These are phyloP conservation scores for Solea solea DNA, from an alignment of 2,113 vertebrate genomes.

Conservation along the genomic window DNA sequence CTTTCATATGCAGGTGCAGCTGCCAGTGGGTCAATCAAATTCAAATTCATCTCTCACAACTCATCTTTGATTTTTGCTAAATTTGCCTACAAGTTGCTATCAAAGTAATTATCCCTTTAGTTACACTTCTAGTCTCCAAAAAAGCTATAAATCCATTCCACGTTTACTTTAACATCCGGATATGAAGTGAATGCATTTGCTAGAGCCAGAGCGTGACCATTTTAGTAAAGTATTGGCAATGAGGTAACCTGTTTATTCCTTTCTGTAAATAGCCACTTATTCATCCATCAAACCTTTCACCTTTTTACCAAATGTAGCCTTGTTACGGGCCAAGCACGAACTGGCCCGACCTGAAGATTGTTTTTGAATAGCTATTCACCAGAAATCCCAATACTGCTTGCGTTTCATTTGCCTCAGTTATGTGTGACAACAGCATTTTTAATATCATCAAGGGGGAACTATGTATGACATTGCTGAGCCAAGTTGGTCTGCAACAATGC, in stretches of 20 bases:
- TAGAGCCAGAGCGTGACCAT: neutral
- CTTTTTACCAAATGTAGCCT: neutral
- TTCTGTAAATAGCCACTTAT: neutral
- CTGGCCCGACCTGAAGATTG: neutral
- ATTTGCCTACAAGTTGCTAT: neutral
- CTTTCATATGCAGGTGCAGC: neutral
- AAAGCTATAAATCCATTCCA: neutral
- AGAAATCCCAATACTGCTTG: conserved; percentile 12
- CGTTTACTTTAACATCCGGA: neutral
- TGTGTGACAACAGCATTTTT: conserved; percentile 22
- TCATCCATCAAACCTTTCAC: neutral
- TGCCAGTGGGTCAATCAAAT: conserved; percentile 6
- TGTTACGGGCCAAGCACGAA: neutral
- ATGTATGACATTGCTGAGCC: conserved; percentile 49
- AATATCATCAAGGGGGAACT: conserved; percentile 46
- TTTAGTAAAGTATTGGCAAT: neutral
- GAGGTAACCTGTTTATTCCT: neutral
- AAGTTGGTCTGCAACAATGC: conserved; percentile 50
- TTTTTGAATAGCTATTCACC: conserved; percentile 1
- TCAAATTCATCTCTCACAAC: conserved; percentile 3
- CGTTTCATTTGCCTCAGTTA: conserved; percentile 17
- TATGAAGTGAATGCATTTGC: neutral
- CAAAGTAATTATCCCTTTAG: too few species aligned
- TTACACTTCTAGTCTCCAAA: neutral
- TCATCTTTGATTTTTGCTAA: conserved; percentile 5